Percentiles rank a stretch among this genome's conserved stretches.
phyloP scores from a whole-genome alignment of 2,797 vertebrate species.

The Neopelma chrysocephalum region DNA sequence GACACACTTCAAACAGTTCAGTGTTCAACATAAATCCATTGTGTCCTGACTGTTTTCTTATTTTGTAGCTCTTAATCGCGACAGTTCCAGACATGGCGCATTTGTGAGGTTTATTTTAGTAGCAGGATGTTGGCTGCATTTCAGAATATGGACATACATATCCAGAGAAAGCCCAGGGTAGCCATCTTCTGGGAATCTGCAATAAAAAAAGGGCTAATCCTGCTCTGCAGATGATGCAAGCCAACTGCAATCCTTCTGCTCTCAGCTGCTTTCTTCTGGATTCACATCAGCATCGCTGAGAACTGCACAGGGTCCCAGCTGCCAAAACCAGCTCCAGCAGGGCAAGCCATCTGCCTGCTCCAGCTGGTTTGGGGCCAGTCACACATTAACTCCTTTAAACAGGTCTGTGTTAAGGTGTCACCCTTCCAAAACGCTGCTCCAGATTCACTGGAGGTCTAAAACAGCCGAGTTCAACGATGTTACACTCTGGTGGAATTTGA shows the following conservation, averaged over 20 bases:
- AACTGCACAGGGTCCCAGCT: background rate
- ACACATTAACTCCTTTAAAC: slow-evolving; percentile 37
- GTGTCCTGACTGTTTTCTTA: background rate
- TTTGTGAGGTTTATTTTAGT: slow-evolving; percentile 7
- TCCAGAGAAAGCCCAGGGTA: background rate
- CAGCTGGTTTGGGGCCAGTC: background rate
- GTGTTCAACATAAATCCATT: background rate
- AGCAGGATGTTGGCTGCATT: background rate
- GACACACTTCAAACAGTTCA: background rate
- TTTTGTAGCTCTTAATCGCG: background rate
- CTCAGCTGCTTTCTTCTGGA: background rate
- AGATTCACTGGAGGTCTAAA: background rate
- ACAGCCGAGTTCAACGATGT: rapidly evolving
- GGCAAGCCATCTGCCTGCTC: background rate
- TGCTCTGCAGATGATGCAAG: background rate
- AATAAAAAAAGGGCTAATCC: background rate
- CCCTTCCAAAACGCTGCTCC: background rate
- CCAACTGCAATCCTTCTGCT: background rate
- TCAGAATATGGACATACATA: background rate
- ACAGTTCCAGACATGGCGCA: background rate
- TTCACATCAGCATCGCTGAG: background rate
- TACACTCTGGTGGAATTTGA: background rate
- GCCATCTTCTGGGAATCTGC: background rate
- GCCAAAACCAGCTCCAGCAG: background rate
- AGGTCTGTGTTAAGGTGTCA: background rate